A percentile compares a stretch with the other conserved stretches of the same genome.
phyloP scores from a whole-genome alignment of 2,113 vertebrate species.

The Gallinago jamesoni region DNA sequence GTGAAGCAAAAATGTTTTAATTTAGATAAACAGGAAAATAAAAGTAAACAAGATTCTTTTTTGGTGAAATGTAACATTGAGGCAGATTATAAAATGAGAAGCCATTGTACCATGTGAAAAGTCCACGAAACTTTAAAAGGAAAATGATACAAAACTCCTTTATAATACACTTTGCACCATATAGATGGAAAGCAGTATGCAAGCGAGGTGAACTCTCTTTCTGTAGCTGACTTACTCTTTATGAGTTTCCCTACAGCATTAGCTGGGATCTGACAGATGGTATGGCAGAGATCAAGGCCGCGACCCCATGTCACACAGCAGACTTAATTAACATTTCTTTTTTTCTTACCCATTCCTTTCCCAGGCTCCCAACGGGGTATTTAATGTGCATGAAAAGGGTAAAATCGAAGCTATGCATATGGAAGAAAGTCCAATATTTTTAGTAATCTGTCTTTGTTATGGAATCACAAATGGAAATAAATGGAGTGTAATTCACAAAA shows the following conservation, averaged over 20 bases:
- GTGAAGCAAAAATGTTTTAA: background rate
- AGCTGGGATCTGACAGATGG: background rate
- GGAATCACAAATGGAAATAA: constrained; percentile 1
- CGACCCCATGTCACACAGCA: background rate
- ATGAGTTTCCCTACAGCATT: background rate
- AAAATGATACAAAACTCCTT: background rate
- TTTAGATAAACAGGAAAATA: background rate
- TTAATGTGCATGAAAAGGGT: background rate
- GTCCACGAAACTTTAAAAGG: background rate
- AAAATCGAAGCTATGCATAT: background rate
- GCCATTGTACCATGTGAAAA: background rate
- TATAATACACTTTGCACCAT: background rate
- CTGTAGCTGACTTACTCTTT: background rate
- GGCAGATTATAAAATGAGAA: background rate
- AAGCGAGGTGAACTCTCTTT: background rate
- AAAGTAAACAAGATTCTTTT: background rate
- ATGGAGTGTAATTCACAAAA: background rate
- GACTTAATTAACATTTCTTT: constrained; percentile 25
- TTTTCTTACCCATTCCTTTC: background rate
- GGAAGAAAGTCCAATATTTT: background rate
- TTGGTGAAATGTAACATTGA: background rate
- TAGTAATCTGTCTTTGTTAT: background rate
- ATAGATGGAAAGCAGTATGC: background rate
- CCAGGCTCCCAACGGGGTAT: background rate
- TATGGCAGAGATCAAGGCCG: background rate